Base-by-base conservation (phyloP, 2,888 invertebrate genomes). In the Marronus borbonicus region DNA sequence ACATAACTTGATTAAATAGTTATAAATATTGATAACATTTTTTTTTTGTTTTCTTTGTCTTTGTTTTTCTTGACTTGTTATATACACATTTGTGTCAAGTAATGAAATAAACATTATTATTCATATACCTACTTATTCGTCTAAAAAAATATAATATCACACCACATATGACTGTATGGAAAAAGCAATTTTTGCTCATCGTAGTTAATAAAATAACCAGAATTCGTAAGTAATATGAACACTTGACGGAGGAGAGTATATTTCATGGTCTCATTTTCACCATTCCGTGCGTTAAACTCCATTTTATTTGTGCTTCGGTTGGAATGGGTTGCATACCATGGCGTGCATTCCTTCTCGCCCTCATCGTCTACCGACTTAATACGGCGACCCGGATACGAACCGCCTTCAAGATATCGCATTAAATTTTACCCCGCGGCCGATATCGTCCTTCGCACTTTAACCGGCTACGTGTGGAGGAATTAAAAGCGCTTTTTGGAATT, bases 361-460 rank as follows among this genome's bases (percentile, higher is more conserved):
- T 83, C 83, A 83, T 58, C 36, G 58, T 10, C 49, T 58, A 20
- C 17, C 85, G 84, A 85, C 85, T 84, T 84, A 85, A 81, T 85
- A 84, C 85, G 85, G 81, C 86, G 85, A 84, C 85, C 85, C 83
- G 85, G 85, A 86, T 87, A 86, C 82, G 84, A 75, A 72, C 50
- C 84, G 85, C 82, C 84, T 83, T 84, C 85, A 14, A 14, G 84
- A 85, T 85, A 83, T 83, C 83, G 84, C 85, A 85, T 85, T 86
- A 86, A 85, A 84, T 84, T 82, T 78, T 80, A 79, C 79, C 77
- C 78, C 49, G 14, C 28, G 14, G 17, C 28, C 17, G 14, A 44
- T 12, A 50, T 68, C 50, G 24, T 20, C 24, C 50, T 68, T 68
- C 68, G 68, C 31, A 31, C 62, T 62, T 62, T 62, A 62, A 62